Percentiles rank a stretch among this genome's conserved stretches.
phyloP scores from a whole-genome alignment of 2,888 invertebrate genomes.

The Malthinus seriepunctatus region DNA sequence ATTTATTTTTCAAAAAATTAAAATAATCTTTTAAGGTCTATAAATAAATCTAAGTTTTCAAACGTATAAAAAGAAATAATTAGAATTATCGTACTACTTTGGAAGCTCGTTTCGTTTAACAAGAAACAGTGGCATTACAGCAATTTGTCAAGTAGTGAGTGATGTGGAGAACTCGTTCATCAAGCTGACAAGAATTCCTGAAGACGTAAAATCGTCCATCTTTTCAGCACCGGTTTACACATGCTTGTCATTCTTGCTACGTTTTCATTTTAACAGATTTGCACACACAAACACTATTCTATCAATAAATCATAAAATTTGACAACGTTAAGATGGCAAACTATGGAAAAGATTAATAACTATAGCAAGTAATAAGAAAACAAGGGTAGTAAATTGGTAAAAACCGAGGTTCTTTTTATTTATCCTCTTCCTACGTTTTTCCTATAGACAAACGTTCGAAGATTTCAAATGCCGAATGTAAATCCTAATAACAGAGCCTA shows the following conservation, averaged over 20 bases:
- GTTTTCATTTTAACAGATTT: conserved; percentile 33
- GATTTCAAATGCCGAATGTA: conserved; percentile 27
- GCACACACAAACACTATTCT: conserved; percentile 20
- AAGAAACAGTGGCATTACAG: conserved; percentile 37
- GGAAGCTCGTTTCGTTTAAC: conserved; percentile 24
- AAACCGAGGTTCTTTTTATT: background rate
- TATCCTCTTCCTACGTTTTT: background rate
- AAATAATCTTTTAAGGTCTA: too few species aligned
- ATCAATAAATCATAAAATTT: conserved; percentile 6
- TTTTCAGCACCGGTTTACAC: conserved; percentile 39
- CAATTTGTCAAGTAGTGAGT: conserved; percentile 46
- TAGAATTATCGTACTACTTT: conserved; percentile 10
- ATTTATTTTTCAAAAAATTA: too few species aligned
- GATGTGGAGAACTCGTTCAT: conserved; percentile 46
- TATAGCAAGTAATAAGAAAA: background rate
- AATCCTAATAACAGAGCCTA: conserved; percentile 26
- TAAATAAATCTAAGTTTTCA: too few species aligned
- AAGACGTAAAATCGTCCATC: conserved; percentile 40
- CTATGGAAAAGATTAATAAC: conserved; percentile 1
- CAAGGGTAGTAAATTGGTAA: background rate
- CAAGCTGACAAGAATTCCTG: conserved; percentile 44
- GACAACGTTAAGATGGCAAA: background rate
- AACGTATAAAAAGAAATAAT: conserved; percentile 2
- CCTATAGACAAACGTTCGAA: conserved; percentile 9
- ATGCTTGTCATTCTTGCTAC: conserved; percentile 36